Evolutionary conservation across 2,113 vertebrate genomes (phyloP).

Genomic region (Psilopsiagon aurifrons): DNA sequence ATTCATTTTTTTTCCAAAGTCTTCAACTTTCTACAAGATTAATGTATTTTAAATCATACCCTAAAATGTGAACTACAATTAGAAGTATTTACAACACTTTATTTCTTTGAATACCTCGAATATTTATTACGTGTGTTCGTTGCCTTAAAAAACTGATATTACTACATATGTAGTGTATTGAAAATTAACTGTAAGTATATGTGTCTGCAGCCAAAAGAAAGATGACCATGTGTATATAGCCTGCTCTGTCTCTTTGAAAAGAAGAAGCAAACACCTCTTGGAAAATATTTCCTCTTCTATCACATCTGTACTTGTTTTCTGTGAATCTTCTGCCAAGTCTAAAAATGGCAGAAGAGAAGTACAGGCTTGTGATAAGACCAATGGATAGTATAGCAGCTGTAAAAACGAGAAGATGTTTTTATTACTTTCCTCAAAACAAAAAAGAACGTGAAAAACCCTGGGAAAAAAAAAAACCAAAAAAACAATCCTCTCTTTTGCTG

Average conservation of each 20-base stretch:
- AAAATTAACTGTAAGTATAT: neutral
- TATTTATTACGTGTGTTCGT: neutral
- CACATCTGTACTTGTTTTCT: neutral
- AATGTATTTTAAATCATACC: slow-evolving; percentile 9
- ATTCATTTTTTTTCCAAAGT: neutral
- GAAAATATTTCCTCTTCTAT: neutral
- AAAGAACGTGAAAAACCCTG: fast-evolving
- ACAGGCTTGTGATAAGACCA: neutral
- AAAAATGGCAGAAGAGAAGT: neutral
- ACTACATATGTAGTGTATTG: neutral
- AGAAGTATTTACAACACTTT: neutral
- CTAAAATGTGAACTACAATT: neutral
- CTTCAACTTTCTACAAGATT: neutral
- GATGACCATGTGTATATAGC: neutral
- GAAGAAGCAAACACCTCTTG: neutral
- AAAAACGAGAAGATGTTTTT: neutral
- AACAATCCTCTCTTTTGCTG: fast-evolving
- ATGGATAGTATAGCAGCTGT: neutral
- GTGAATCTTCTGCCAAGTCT: neutral
- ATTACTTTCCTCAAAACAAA: neutral
- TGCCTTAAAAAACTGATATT: neutral
- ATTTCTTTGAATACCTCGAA: neutral
- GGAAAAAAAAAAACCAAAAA: neutral
- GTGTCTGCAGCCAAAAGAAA: neutral
- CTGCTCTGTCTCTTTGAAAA: neutral